Base-by-base conservation (phyloP, 2,888 invertebrate species). In the Villa cingulata region DNA sequence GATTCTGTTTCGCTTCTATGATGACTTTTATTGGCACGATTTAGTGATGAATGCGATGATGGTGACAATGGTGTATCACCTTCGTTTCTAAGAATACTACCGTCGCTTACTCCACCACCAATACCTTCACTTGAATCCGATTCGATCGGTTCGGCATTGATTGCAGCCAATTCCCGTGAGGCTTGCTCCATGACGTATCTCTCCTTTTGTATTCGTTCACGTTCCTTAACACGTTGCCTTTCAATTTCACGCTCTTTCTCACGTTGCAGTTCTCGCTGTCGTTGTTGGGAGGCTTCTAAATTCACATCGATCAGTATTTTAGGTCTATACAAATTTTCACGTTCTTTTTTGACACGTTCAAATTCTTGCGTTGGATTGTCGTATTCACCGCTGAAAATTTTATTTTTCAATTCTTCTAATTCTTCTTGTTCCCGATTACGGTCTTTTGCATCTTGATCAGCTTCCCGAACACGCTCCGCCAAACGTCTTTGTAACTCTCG, bases 401-500 rank as follows among this genome's bases (percentile, higher is more conserved):
- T 81, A 51, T 76, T 76, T 59, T 81, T 80, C 48, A 97, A 74
- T 64, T 89, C 86, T 55, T 84, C 86, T 53, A 95, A 74, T 71
- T 95, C 92, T 58, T 83, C 84, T 60, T 81, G 82, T 69, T 98
- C 97, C 59, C 82, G 84, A 59, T 82, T 81, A 16, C 95, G 74
- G 72, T 98, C 97, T 58, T 88, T 80, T 41, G 81, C 83, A 70
- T 98, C 98, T 9, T 78, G 74, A 66, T 94, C 92, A 6, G 92
- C 87, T 71, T 98, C 98, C 55, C 89, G 82, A 54, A 95, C 90
- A 54, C 96, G 77, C 63, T 92, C 92, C 34, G 86, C 85, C 48
- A 95, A 74, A n/a, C 96, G 78, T 52, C 89, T 80, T 65, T 87
- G 86, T 55, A 98, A 72, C 66, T 92, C 91, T 63, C 89, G 83